Percentiles rank a stretch among this genome's conserved stretches.
Conservation (phyloP, 2,888 invertebrate species). For the Galeopsomyia nigrocyanea region DNA sequence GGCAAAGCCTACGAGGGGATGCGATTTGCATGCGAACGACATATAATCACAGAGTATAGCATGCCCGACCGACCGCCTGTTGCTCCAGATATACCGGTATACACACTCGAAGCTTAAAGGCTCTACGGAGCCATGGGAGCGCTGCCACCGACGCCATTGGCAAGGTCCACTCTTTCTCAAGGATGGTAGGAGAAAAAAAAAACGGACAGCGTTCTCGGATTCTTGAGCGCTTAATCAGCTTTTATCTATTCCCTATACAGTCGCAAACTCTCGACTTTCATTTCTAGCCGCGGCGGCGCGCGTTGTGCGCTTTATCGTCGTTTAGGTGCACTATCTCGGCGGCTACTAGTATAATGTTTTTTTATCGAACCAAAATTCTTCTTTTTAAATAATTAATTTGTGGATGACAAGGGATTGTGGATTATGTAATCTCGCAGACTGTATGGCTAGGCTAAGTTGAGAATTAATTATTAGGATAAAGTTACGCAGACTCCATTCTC, state of each 20-base stretch:
- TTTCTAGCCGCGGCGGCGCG: background rate
- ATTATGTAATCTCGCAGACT: too few species aligned
- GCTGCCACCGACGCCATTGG: background rate
- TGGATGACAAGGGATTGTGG: too few species aligned
- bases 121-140: too few species aligned
- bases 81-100: conserved; percentile 62
- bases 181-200: conserved; percentile 54
- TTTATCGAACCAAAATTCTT: background rate
- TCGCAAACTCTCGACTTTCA: background rate
- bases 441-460: too few species aligned
- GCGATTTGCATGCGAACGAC: conserved; percentile 56
- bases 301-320: background rate
- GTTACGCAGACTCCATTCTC: background rate
- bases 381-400: background rate
- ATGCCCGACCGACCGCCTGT: conserved; percentile 48
- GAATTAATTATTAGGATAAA: too few species aligned
- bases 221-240: conserved; percentile 52
- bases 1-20: conserved; percentile 46
- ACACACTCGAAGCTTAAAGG: too few species aligned
- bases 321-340: background rate
- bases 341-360: background rate
- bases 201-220: conserved; percentile 42
- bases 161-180: conserved; percentile 61
- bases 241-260: conserved; percentile 12
- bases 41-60: conserved; percentile 31